Evolutionary conservation across 1,140 invertebrate species (phyloP).

Genomic region (Zaprionus lachaisei): DNA sequence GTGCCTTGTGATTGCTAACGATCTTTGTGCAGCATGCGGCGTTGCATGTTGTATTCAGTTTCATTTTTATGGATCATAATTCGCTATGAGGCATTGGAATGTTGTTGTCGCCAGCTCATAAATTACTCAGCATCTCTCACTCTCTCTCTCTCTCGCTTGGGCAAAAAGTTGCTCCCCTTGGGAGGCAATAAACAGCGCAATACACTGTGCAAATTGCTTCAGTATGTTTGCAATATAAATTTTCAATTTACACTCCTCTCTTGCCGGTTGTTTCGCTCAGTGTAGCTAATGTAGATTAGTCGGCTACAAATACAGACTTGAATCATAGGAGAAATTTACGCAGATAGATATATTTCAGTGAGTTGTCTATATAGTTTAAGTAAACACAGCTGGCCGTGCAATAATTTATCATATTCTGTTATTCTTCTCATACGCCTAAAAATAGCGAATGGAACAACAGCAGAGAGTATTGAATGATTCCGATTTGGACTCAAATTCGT

Average conservation of each 20-base stretch:
- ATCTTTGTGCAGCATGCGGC: neutral
- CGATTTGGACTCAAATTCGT: neutral
- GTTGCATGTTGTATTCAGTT: conserved; percentile 3
- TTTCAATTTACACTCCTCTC: neutral
- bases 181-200: conserved; percentile 8
- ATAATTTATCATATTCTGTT: conserved; percentile 57
- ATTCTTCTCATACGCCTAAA: conserved; percentile 28
- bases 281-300: conserved; percentile 1
- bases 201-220: neutral
- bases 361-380: conserved; percentile 16
- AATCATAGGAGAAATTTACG: neutral
- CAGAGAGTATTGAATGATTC: conserved; percentile 8
- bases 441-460: conserved; percentile 18
- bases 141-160: no score
- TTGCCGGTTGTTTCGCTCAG: neutral
- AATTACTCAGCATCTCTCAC: conserved; percentile 41
- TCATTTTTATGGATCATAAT: conserved; percentile 1
- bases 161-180: conserved; percentile 17
- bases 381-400: conserved; percentile 41
- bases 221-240: neutral
- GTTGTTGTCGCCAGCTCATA: conserved; percentile 28
- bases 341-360: conserved; percentile 14
- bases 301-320: neutral
- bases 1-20: neutral
- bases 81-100: neutral